Evolutionary conservation across 92 coral and sea anemone genomes (phyloP).

Genomic region (Parazoanthus swiftii): DNA sequence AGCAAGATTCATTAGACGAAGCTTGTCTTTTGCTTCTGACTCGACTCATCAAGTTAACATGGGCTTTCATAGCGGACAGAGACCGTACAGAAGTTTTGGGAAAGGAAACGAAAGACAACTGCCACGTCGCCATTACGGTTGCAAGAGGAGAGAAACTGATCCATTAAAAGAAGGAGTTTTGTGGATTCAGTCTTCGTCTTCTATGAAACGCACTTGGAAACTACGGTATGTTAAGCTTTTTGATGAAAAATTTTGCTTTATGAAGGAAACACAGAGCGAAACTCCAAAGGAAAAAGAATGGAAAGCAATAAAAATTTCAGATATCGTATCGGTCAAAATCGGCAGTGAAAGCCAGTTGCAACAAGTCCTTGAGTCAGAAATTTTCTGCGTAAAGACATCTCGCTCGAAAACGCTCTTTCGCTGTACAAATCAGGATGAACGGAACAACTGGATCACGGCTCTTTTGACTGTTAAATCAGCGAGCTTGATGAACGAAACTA

Average conservation of each 20-base stretch:
- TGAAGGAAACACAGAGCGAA: constrained; percentile 21
- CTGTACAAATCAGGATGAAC: constrained; percentile 14
- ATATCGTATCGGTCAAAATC: constrained; percentile 27
- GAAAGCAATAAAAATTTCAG: constrained; percentile 23
- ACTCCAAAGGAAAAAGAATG: constrained; percentile 7
- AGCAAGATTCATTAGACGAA: constrained; percentile 30
- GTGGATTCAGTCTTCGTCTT: constrained; percentile 31
- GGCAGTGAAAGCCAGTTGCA: not conserved
- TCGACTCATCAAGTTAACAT: constrained; percentile 12
- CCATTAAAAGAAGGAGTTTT: constrained; percentile 24
- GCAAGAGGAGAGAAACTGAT: constrained; percentile 14
- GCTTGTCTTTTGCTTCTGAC: constrained; percentile 34
- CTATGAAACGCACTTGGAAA: constrained; percentile 27
- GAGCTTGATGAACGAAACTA: constrained; percentile 1
- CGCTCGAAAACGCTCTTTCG: constrained; percentile 30
- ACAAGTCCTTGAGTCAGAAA: constrained; percentile 7
- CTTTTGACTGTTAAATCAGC: constrained; percentile 16
- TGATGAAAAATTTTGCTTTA: constrained; percentile 22
- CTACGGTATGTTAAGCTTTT: constrained; percentile 20
- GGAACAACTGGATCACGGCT: constrained; percentile 30
- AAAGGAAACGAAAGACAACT: constrained; percentile 14
- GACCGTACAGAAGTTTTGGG: constrained; percentile 32
- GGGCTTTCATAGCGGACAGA: constrained; percentile 7
- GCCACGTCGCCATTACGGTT: constrained; percentile 3
- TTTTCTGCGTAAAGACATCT: constrained; percentile 18